Conservation (phyloP, 2,888 invertebrate species). For the Shargacucullia verbasci region DNA sequence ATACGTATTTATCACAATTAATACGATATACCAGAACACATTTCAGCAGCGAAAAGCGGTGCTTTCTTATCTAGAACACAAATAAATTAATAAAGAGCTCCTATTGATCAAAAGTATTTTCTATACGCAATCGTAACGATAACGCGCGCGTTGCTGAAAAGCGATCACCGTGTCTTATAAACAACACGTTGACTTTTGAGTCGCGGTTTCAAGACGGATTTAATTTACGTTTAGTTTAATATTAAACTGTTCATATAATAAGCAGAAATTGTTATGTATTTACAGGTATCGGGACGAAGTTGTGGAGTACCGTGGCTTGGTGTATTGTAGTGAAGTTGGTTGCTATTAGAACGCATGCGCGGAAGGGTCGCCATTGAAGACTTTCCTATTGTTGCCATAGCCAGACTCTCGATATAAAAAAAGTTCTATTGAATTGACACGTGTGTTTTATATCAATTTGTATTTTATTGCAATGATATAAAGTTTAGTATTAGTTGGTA, state of each 20-base stretch:
- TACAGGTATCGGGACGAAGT: conserved; percentile 84
- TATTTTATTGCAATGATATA: conserved; percentile 65
- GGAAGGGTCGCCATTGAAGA: conserved; percentile 77
- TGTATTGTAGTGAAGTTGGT: conserved; percentile 78
- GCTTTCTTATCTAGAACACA: conserved; percentile 78
- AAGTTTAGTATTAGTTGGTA: conserved; percentile 66
- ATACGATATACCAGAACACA: conserved; percentile 60
- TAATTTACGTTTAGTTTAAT: conserved; percentile 75
- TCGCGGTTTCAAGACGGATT: conserved; percentile 78
- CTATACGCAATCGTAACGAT: conserved; percentile 49
- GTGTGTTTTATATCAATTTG: conserved; percentile 59
- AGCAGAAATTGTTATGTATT: conserved; percentile 84
- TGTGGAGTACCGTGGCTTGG: conserved; percentile 81
- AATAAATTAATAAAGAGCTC: conserved; percentile 84
- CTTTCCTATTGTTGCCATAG: conserved; percentile 81
- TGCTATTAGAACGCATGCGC: conserved; percentile 77
- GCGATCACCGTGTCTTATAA: conserved; percentile 34
- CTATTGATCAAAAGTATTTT: conserved; percentile 84
- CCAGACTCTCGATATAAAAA: conserved; percentile 75
- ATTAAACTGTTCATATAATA: conserved; percentile 75
- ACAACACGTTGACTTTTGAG: conserved; percentile 32
- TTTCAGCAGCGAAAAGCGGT: conserved; percentile 69
- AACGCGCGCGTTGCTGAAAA: conserved; percentile 46
- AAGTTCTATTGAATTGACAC: conserved; percentile 59
- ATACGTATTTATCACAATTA: conserved; percentile 69